Evolutionary conservation across 2,113 vertebrate species (phyloP).

Genomic region (Taxidea taxus): DNA sequence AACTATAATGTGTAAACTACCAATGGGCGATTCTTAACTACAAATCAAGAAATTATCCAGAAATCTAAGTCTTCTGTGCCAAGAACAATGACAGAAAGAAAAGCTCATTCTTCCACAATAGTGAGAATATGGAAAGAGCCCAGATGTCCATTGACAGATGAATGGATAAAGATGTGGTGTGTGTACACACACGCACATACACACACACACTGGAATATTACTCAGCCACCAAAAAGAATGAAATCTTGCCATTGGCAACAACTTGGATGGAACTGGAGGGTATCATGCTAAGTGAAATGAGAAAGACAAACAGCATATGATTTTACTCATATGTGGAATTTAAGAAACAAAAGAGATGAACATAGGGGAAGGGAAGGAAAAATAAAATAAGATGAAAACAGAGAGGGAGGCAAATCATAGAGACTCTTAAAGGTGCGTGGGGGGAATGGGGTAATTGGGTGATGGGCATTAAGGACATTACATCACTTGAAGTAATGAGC

Average conservation of each 20-base stretch:
- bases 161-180: background rate
- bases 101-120: background rate
- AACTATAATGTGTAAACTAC: background rate
- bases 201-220: background rate
- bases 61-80: background rate
- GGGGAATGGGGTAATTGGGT: background rate
- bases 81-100: background rate
- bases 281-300: background rate
- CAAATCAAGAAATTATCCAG: slow-evolving; percentile 26
- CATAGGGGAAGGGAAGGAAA: background rate
- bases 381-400: background rate
- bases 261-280: background rate
- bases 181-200: background rate
- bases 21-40: slow-evolving; percentile 8
- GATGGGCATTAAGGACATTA: background rate
- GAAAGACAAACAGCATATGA: background rate
- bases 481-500: too few species aligned
- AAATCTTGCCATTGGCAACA: background rate
- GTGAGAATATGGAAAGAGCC: background rate
- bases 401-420: background rate
- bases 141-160: background rate
- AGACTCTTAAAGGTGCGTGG: background rate
- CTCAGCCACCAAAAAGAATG: background rate
- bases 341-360: background rate
- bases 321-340: background rate